Evolutionary conservation across 1,140 invertebrate species (phyloP), one percentile per base, ranked within the genome.

Genomic region (Bradysia coprophila): DNA sequence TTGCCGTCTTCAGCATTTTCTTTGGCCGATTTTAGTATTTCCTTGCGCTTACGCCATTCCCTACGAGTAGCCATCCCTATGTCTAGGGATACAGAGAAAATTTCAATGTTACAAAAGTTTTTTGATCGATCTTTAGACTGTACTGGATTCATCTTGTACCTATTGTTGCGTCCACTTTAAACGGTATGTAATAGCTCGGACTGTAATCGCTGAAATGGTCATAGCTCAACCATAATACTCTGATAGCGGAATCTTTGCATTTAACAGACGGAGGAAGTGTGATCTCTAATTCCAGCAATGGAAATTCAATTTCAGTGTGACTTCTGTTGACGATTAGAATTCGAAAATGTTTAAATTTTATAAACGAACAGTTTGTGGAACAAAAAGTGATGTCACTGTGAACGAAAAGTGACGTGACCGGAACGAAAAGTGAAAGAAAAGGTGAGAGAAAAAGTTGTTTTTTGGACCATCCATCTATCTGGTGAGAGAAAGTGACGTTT

Each of bases 171-270:
- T 3, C 24, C 38, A n/a, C 19, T n/a, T n/a, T n/a, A n/a, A n/a
- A n/a, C 10, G 51, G 53, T 23, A 46, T 45, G 13, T 46, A 13
- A 46, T 59, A 73, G n/a, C 61, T 65, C 2, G 45, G 48, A 46
- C 63, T 61, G 9, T 58, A 55, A 42, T 69, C 64, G 44, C 62
- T 68, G 16, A 66, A 67, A 53, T 76, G 72, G 46, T 78, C 74
- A 46, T 75, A 75, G 42, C 65, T 66, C 4, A 72, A 43, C 65
- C 73, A 73, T 34, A 77, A 57, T 6, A 63, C 66, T 33, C 75
- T 59, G 16, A 78, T 51, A 1, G 72, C 71, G 21, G 68, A 65
- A 22, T 63, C 63, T 36, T 69, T 66, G 18, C 70, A 64, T 36
- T 64, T 55, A 0, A 74, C 50, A 8, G 67, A 62, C 11, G 58